Conservation (phyloP, 2,797 vertebrate species). For the Siniperca obscura region DNA sequence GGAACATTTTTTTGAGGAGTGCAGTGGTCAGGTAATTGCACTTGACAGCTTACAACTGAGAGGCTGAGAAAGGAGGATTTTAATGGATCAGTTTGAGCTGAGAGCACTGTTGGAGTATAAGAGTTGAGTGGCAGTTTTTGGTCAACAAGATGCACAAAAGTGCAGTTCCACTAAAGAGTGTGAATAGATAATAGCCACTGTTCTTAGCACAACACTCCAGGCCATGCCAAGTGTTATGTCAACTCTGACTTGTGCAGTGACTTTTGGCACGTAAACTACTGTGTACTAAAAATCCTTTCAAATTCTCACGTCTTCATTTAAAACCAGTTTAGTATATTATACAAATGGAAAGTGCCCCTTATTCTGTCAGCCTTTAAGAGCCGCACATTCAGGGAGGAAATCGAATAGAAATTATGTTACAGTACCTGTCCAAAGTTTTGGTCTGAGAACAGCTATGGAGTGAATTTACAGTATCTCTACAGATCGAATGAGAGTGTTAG, state of each 20-base stretch:
- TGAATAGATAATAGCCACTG: neutral
- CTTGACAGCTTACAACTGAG: constrained; percentile 47
- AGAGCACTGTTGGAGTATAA: neutral
- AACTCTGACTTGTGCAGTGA: neutral
- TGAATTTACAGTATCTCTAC: neutral
- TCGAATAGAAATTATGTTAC: neutral
- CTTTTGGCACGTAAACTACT: neutral
- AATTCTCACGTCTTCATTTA: neutral
- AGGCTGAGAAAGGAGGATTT: constrained; percentile 29
- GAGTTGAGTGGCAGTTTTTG: neutral
- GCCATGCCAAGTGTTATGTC: neutral
- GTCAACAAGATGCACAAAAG: constrained; percentile 8
- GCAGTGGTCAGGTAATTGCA: constrained; percentile 51
- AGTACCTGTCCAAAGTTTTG: neutral
- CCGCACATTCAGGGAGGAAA: neutral
- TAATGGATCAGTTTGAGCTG: constrained; percentile 27
- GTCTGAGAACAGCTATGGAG: neutral
- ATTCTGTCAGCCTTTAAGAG: neutral
- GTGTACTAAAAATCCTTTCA: neutral
- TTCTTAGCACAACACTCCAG: neutral
- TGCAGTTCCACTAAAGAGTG: neutral
- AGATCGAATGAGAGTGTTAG: neutral
- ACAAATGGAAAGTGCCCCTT: neutral
- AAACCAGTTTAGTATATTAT: neutral
- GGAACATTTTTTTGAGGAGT: constrained; percentile 29